Conservation (phyloP, 2,113 vertebrate species). For the Amphiprion ocellaris region DNA sequence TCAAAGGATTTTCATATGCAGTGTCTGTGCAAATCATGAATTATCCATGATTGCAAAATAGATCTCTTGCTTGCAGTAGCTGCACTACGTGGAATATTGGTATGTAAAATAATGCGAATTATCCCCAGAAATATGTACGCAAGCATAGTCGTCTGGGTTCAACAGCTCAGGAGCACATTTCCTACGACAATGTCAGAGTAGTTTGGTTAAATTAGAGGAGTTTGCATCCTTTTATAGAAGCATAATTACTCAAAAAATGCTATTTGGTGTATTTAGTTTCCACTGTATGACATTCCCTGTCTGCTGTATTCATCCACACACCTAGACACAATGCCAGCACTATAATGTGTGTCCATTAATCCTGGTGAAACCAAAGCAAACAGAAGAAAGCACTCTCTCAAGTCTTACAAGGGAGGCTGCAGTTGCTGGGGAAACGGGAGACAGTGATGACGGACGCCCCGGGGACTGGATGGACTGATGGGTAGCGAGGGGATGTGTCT, state of each 20-base stretch:
- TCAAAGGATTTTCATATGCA: constrained; percentile 65
- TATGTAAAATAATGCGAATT: constrained; percentile 78
- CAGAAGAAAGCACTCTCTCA: constrained; percentile 32
- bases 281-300: background rate
- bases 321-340: constrained; percentile 14
- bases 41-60: constrained; percentile 75
- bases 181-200: constrained; percentile 32
- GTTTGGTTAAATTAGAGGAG: constrained; percentile 18
- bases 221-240: constrained; percentile 6
- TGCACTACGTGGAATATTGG: constrained; percentile 57
- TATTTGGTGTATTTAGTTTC: background rate
- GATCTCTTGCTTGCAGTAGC: constrained; percentile 55
- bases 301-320: constrained; percentile 2
- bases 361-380: constrained; percentile 60
- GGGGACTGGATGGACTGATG: constrained; percentile 54
- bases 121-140: constrained; percentile 58
- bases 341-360: constrained; percentile 53
- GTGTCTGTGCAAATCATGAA: constrained; percentile 68
- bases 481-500: constrained; percentile 36
- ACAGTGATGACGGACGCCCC: constrained; percentile 62
- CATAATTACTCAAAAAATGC: constrained; percentile 14
- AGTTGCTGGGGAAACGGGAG: constrained; percentile 76
- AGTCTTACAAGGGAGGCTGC: constrained; percentile 60
- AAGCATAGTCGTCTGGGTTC: constrained; percentile 35
- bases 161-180: constrained; percentile 28